Evolutionary conservation across 2,797 vertebrate genomes (phyloP), one percentile per base, ranked within the genome.

Genomic region (Schizopygopsis malacanthus): DNA sequence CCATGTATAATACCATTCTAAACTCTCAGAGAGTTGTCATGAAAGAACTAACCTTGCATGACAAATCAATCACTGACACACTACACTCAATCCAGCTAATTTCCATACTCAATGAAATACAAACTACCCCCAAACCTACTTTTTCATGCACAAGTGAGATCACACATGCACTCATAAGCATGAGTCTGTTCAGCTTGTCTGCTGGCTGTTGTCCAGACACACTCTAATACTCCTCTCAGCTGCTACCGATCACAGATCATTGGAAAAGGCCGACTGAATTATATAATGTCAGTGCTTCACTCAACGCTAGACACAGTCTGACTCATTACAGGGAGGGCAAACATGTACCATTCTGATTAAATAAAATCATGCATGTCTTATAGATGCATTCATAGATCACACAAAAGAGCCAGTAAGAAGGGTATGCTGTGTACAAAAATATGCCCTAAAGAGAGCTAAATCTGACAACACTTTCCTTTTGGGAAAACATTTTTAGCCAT

Each of bases 181-280:
- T 45, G 25, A 39, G 52, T 75, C 80, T 76, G 54, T 67, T 71
- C 20, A 43, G 16, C 84, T 86, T 47, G 87, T 88, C 83, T 89
- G 70, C 89, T 65, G 71, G 76, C 86, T 82, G 79, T 61, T 69
- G 84, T 88, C 77, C 65, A 90, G 79, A 90, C 88, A 85, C 82
- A 84, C 45, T 83, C 83, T 88, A 90, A 91, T 92, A 88, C 91
- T 81, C 50, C 4, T 77, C 80, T 78, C 45, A 69, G 69, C 72
- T 88, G 79, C 45, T 90, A 90, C 88, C 87, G 87, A 92, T 92
- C 89, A 91, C 83, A 91, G 90, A 94, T 94, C 88, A 94, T 93
- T 91, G 90, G 89, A 94, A 93, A 94, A 92, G 92, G 93, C 91
- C 92, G 91, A 92, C 90, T 91, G 85, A 92, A 91, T 95, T 95